Base-by-base conservation (phyloP, 1,140 invertebrate genomes). In the Atta cephalotes region DNA sequence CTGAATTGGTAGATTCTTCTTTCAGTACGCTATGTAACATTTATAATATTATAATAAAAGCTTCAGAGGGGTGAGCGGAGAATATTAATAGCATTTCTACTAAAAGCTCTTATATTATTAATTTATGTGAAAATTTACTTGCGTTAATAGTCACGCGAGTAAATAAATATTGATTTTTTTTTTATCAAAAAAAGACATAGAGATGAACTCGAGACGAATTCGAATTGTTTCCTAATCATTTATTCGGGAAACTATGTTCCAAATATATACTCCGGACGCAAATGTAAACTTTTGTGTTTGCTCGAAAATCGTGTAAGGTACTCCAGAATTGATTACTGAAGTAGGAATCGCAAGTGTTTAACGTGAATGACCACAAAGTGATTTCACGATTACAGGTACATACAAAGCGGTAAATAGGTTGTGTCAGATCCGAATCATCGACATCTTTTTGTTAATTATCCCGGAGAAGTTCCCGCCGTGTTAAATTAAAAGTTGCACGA, bases 31-130 rank as follows among this genome's bases (percentile, higher is more conserved):
- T 39, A 18, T n/a, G 28, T 58, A 62, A 39, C 21, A 66, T 79
- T 65, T 79, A 31, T 18, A 9, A 25, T 65, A 51, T 65, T 79
- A 62, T 45, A 79, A 79, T n/a, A 68, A 80, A 80, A 68, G 25
- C n/a, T 28, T 39, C 14, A 45, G 39, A 45, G 39, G 39, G 10
- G 39, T 45, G 39, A 0, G 10, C 39, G 39, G 10, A 45, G 39
- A 0, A 14, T 25, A 63, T 21, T 78, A 62, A 45, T 39, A 39
- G 31, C 31, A 14, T 14, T 74, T 51, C 16, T 7, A 51, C n/a
- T 35, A 45, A 62, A 62, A 77, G 58, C 25, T 28, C 2, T 45
- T 62, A 45, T 51, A 77, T 4, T 28, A 65, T 78, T 68, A 68
- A 21, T 28, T 78, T 45, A 78, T n/a, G 21, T 25, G n/a, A 77